Conservation (phyloP, 1,140 invertebrate genomes). For the Pseudomyrmex concolor region DNA sequence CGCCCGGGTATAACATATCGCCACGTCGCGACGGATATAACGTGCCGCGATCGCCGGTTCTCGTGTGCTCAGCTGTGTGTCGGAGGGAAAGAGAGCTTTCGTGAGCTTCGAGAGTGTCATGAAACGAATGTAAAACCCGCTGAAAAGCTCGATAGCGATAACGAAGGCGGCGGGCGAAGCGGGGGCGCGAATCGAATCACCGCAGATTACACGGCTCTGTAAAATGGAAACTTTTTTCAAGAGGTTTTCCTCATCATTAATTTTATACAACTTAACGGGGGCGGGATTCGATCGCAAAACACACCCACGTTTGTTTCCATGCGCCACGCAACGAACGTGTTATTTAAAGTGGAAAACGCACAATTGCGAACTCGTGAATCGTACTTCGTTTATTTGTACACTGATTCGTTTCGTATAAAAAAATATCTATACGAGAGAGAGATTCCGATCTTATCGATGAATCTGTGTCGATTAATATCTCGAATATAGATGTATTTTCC, state of each 20-base stretch:
- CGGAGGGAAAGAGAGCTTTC: slow-evolving; percentile 58
- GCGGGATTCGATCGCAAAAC: slow-evolving; percentile 19
- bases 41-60: slow-evolving; percentile 55
- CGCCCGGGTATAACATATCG: slow-evolving; percentile 43
- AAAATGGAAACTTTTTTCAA: slow-evolving; percentile 46
- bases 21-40: slow-evolving; percentile 57
- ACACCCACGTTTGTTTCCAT: slow-evolving; percentile 14
- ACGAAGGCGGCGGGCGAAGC: slow-evolving; percentile 56
- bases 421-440: no score
- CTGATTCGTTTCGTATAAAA: background rate
- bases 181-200: slow-evolving; percentile 59
- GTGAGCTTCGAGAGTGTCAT: slow-evolving; percentile 81
- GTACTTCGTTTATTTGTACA: no score
- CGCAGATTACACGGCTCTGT: slow-evolving; percentile 66
- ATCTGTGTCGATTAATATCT: no score
- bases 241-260: slow-evolving; percentile 48
- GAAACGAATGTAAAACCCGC: slow-evolving; percentile 81
- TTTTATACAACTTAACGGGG: slow-evolving; percentile 26
- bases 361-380: background rate
- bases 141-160: slow-evolving; percentile 82
- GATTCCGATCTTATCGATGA: no score
- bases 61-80: slow-evolving; percentile 49
- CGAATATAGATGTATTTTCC: background rate
- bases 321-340: slow-evolving; percentile 22
- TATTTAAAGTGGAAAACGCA: background rate